phyloP scores from a whole-genome alignment of 2,888 invertebrate species.

The Ophonus ardosiacus region DNA sequence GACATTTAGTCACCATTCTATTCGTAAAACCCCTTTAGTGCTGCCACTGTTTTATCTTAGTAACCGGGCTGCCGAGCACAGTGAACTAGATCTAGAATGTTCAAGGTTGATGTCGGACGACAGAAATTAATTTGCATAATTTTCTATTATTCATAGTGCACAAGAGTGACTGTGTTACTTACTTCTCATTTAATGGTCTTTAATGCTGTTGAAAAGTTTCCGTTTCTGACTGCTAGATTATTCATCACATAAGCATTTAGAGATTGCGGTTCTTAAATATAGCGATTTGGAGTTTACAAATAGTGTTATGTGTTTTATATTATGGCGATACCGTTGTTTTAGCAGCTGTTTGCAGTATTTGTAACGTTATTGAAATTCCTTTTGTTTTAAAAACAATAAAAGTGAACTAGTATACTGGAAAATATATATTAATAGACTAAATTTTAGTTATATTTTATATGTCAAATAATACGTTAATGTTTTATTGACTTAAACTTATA shows the following conservation, averaged over 20 bases:
- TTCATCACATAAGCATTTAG: neutral
- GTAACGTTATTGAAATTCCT: neutral
- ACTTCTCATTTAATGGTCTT: slow-evolving; percentile 10
- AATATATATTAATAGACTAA: no score
- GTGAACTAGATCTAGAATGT: slow-evolving; percentile 55
- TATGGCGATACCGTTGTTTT: neutral
- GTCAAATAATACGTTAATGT: no score
- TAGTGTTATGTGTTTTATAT: neutral
- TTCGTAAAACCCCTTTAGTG: no score
- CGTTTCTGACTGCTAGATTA: neutral
- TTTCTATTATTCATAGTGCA: slow-evolving; percentile 42
- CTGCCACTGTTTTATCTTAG: slow-evolving; percentile 4
- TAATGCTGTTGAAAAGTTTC: slow-evolving; percentile 12
- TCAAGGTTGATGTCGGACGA: slow-evolving; percentile 52
- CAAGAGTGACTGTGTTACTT: neutral
- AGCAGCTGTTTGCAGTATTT: neutral
- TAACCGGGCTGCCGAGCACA: slow-evolving; percentile 20
- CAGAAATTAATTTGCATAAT: slow-evolving; percentile 54
- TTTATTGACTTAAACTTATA: no score
- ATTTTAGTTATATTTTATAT: no score
- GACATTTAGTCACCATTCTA: neutral
- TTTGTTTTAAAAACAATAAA: neutral
- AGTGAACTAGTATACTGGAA: neutral
- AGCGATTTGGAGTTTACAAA: neutral
- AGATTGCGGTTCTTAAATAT: neutral